Conservation (phyloP, 2,888 invertebrate species). For the Andrena fulva region DNA sequence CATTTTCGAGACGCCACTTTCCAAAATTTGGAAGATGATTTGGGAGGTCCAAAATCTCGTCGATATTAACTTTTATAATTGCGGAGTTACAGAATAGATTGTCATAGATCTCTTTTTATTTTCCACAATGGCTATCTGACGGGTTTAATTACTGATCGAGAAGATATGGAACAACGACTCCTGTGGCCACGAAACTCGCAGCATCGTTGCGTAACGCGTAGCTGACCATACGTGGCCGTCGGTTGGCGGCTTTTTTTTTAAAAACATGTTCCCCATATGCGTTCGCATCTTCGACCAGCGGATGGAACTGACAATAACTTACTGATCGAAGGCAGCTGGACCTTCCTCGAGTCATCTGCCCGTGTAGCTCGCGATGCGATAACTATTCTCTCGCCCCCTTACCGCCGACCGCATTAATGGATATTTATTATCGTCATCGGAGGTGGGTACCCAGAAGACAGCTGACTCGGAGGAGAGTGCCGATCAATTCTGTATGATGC, state of each 20-base stretch:
- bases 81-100: too few species aligned
- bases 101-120: not conserved
- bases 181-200: not conserved
- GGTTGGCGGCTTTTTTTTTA: conserved; percentile 10
- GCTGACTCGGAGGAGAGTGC: conserved; percentile 64
- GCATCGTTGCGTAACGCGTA: conserved; percentile 13
- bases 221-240: not conserved
- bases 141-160: not conserved
- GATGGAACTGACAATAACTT: conserved; percentile 73
- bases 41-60: not conserved
- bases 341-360: conserved; percentile 83
- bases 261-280: conserved; percentile 43
- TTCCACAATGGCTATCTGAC: not conserved
- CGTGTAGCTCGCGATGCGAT: conserved; percentile 81
- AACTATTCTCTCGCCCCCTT: conserved; percentile 81
- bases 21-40: not conserved
- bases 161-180: not conserved
- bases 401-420: conserved; percentile 78
- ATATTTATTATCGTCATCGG: conserved; percentile 83
- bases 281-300: conserved; percentile 57
- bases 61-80: too few species aligned
- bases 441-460: conserved; percentile 73
- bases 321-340: conserved; percentile 82
- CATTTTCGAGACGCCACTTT: not conserved
- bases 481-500: conserved; percentile 61